Evolutionary conservation across 2,888 invertebrate genomes (phyloP).

Genomic region (Eutolmus rufibarbis): DNA sequence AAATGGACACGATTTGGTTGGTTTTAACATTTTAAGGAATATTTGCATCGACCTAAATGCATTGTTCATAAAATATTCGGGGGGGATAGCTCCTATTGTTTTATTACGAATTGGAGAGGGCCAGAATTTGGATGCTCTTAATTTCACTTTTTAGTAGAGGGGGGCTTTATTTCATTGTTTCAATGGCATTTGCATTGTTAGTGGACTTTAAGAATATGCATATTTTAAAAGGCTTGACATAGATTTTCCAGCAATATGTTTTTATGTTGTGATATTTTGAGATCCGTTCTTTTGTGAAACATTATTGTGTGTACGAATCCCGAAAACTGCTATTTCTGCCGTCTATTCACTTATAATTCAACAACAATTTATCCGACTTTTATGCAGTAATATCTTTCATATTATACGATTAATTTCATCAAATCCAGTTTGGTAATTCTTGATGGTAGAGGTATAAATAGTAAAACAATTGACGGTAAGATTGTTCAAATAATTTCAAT

Average conservation of each 20-base stretch:
- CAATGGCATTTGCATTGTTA: neutral
- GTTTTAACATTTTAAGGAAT: neutral
- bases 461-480: too few relatives aligned
- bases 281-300: neutral
- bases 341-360: too few relatives aligned
- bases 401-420: too few relatives aligned
- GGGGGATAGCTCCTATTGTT: neutral
- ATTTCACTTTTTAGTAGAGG: neutral
- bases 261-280: neutral
- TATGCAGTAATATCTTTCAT: too few relatives aligned
- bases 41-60: neutral
- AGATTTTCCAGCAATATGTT: neutral
- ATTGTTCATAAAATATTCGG: neutral
- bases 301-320: too few relatives aligned
- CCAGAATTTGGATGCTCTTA: neutral
- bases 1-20: neutral
- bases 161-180: neutral
- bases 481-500: too few relatives aligned
- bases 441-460: too few relatives aligned
- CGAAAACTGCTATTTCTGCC: too few relatives aligned
- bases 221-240: neutral
- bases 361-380: too few relatives aligned
- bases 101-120: neutral
- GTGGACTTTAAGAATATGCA: neutral
- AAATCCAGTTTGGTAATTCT: too few relatives aligned